Evolutionary conservation across 2,113 vertebrate species (phyloP), one percentile per base, ranked within the genome.

Genomic region (Acrocephalus kingi): DNA sequence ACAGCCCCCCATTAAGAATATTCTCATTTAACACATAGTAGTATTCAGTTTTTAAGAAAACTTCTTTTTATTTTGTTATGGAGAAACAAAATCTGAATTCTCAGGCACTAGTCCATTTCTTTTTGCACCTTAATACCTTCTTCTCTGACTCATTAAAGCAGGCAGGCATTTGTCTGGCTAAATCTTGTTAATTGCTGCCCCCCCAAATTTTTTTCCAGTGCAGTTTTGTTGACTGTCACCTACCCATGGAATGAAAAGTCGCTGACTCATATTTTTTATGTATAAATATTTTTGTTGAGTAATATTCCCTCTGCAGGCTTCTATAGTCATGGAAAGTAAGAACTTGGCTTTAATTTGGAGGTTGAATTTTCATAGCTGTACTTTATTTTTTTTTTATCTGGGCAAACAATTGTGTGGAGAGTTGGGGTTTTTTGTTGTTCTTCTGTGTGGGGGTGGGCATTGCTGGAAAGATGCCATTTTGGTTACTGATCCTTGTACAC

Each of bases 371-470:
- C 33, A 30, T 22, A 51, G 23, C 49, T 72, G 45, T 84, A 6
- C 20, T 74, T 90, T 10, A 3, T 4, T 31, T 58, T 74, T 66
- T 13, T 67, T 72, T 59, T 35, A 45, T 68, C 10, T 5, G 15
- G 25, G 21, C 13, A 83, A 89, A 46, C 11, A 62, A 0, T 33
- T 91, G 22, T 73, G 19, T 85, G 45, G 10, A 11, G 31, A 7
- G 35, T n/a, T 80, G 21, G 0, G 3, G 5, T 1, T 80, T n/a
- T n/a, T 21, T 30, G 8, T 39, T 41, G 14, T 49, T 56, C 25
- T 23, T 30, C 4, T 64, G 37, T 31, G 23, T 13, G 10, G 21
- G 5, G 11, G 1, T 28, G 7, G 6, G 0, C 8, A 19, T 14
- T 68, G 21, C 39, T 80, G 24, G 15, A 43, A 58, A 23, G 43